Base-by-base conservation (phyloP, 2,113 vertebrate species). In the Orthonyx spaldingii region DNA sequence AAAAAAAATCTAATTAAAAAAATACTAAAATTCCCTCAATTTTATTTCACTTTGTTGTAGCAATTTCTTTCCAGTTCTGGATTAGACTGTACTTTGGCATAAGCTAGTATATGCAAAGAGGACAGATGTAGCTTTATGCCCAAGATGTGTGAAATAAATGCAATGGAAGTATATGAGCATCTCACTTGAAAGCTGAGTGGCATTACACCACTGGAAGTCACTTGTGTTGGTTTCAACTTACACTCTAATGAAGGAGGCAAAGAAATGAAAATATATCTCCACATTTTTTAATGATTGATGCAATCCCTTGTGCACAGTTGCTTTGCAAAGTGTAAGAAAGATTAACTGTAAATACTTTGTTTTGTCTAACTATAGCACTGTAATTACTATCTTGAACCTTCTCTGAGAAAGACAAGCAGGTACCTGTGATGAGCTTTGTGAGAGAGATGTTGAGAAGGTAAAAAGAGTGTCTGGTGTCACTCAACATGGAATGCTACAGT, bases 331-430 rank as follows among this genome's bases (percentile, higher is more conserved):
- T 53, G n/a, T 49, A 60, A 87, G 75, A 82, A 87, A 82, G 87
- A 66, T 52, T 42, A 90, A 81, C 63, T 53, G 59, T 75, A 81
- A 93, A 90, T 84, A 71, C 47, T 81, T 70, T 39, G n/a, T 83
- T 94, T 91, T 86, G 61, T 78, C 87, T 92, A 93, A 92, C 92
- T 96, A 95, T 65, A 95, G 79, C 46, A 46, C 69, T 80, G 52
- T 93, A 96, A 95, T 95, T 91, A 94, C 60, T 93, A 93, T 95
- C 89, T 85, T 46, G 11, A 57, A 89, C 39, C 55, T 95, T 92
- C 63, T 94, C 33, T 32, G 89, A 80, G 90, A 96, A 94, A 95
- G 90, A 92, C 56, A 89, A 94, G 84, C 74, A 89, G 94, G 61
- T 88, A 96, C 83, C 91, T n/a, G 19, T 64, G 90, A 93, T 69